These are phyloP conservation scores for Phaonia tiefii DNA, from an alignment of 2,888 invertebrate species.

Conservation along the genomic window DNA sequence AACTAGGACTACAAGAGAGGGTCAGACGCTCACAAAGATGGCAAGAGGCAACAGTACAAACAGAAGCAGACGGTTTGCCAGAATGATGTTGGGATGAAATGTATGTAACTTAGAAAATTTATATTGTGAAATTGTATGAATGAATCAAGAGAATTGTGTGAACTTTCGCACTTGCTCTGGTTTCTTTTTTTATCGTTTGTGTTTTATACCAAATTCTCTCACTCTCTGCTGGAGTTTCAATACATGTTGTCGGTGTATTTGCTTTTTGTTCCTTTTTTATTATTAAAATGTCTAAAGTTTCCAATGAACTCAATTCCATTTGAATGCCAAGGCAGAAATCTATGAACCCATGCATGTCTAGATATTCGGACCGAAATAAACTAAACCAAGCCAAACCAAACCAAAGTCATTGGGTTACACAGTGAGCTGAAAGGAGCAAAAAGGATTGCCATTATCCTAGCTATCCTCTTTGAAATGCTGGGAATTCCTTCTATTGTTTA, in stretches of 20 bases:
- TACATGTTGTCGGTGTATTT: no score
- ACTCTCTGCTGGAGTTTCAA: neutral
- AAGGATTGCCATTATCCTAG: no score
- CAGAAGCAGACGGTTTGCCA: no score
- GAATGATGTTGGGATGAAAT: neutral
- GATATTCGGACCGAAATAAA: neutral
- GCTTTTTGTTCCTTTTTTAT: neutral
- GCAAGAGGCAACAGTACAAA: neutral
- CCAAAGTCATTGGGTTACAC: no score
- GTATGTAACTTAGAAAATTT: constrained; percentile 31
- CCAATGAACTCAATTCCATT: constrained; percentile 27
- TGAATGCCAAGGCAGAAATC: constrained; percentile 24
- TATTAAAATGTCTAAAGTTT: constrained; percentile 1
- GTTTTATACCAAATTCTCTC: no score
- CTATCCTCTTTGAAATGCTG: no score
- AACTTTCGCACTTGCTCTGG: constrained; percentile 58
- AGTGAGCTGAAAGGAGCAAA: no score
- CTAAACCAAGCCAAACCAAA: neutral
- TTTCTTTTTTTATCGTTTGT: neutral
- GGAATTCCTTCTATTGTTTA: constrained; percentile 12
- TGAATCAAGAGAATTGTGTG: constrained; percentile 60
- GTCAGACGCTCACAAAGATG: no score
- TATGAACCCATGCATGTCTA: constrained; percentile 11
- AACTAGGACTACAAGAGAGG: neutral
- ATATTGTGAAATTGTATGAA: constrained; percentile 37